Conservation (phyloP, 2,888 invertebrate genomes). For the Drosophila pseudotalamancana region DNA sequence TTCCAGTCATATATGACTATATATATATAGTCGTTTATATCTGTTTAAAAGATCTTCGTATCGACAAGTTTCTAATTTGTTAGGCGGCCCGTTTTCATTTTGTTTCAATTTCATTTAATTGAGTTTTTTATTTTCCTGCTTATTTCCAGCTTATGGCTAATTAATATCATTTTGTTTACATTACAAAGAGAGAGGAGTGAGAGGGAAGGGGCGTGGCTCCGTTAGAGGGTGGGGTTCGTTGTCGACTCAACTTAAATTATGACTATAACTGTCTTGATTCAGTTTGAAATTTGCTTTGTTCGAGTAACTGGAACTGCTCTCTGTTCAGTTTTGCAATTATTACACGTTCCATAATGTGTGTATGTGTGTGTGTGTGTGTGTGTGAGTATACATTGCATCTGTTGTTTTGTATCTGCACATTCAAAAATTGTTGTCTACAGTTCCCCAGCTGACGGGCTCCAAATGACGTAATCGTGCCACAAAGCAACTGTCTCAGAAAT, state of each 20-base stretch:
- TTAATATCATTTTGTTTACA: slow-evolving; percentile 51
- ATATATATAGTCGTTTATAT: slow-evolving; percentile 12
- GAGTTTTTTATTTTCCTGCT: slow-evolving; percentile 31
- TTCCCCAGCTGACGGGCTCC: slow-evolving; percentile 30
- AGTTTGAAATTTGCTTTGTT: slow-evolving; percentile 36
- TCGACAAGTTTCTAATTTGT: slow-evolving; percentile 59
- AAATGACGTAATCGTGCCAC: slow-evolving; percentile 44
- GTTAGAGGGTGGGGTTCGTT: background rate
- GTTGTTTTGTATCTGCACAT: slow-evolving; percentile 34
- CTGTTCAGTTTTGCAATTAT: slow-evolving; percentile 62
- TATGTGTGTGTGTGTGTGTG: slow-evolving; percentile 12
- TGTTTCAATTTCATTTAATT: slow-evolving; percentile 55
- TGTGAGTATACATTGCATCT: slow-evolving; percentile 16
- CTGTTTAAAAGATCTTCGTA: slow-evolving; percentile 32
- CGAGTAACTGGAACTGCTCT: slow-evolving; percentile 60
- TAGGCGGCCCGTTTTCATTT: slow-evolving; percentile 18
- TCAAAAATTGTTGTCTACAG: slow-evolving; percentile 36
- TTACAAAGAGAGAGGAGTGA: background rate
- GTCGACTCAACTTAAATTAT: slow-evolving; percentile 13
- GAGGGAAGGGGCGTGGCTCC: background rate
- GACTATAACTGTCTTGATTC: slow-evolving; percentile 24
- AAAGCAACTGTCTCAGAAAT: slow-evolving; percentile 42
- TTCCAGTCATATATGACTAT: background rate
- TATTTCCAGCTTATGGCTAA: slow-evolving; percentile 35
- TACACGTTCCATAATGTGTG: slow-evolving; percentile 27